Conservation (phyloP, 2,113 vertebrate genomes). For the Toxotes jaculatrix region DNA sequence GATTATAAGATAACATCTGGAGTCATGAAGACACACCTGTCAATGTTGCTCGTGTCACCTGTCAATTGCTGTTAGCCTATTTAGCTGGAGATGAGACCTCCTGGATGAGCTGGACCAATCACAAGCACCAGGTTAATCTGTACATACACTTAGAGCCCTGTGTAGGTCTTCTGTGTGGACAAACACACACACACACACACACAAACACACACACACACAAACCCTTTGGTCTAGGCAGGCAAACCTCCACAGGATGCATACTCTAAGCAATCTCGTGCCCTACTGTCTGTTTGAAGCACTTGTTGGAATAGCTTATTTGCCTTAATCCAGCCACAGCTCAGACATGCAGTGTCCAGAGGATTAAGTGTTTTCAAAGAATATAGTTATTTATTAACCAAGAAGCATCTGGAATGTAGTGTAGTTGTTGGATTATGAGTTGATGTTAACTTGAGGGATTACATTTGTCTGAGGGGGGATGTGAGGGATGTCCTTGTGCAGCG, state of each 20-base stretch:
- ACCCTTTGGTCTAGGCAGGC: conserved; percentile 14
- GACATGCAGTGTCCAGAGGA: conserved; percentile 51
- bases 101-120: conserved; percentile 65
- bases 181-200: conserved; percentile 11
- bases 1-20: conserved; percentile 63
- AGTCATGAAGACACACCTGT: conserved; percentile 11
- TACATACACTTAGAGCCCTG: conserved; percentile 45
- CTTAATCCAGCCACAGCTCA: conserved; percentile 60
- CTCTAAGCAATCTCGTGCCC: conserved; percentile 12
- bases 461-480: conserved; percentile 44
- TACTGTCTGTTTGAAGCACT: conserved; percentile 37
- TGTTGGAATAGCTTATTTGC: conserved; percentile 55
- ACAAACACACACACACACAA: not conserved
- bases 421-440: conserved; percentile 61
- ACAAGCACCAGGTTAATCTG: conserved; percentile 67
- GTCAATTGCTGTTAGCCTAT: conserved; percentile 64
- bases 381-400: conserved; percentile 57
- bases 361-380: conserved; percentile 65
- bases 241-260: conserved; percentile 25
- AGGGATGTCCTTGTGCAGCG: conserved; percentile 37
- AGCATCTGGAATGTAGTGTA: conserved; percentile 66
- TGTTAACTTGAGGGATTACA: conserved; percentile 68
- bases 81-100: conserved; percentile 55
- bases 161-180: conserved; percentile 36
- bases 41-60: conserved; percentile 48